These are phyloP conservation scores for Malacoraja senta DNA, from an alignment of 2,797 vertebrate species.

Conservation along the genomic window DNA sequence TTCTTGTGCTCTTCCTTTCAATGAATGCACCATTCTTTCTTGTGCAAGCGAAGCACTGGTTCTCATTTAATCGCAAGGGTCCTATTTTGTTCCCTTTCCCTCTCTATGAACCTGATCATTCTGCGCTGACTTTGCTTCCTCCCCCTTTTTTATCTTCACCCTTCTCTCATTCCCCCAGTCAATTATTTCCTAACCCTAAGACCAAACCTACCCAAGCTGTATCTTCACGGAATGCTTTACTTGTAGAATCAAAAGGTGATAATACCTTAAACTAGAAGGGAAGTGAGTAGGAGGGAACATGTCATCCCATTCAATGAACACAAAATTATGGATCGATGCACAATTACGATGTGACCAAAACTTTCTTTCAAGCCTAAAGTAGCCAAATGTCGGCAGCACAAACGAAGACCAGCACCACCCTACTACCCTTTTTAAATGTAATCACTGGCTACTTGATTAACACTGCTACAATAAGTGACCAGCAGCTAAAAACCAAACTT, in stretches of 20 bases:
- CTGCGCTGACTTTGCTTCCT: not conserved
- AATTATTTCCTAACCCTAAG: not conserved
- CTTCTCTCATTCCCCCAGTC: not conserved
- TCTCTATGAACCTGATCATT: not conserved
- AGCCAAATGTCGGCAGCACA: not conserved
- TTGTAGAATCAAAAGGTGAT: not conserved
- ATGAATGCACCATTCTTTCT: not conserved
- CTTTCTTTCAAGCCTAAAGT: not conserved
- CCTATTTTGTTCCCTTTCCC: not conserved
- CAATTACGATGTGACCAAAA: not conserved
- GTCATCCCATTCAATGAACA: not conserved
- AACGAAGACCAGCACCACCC: not conserved
- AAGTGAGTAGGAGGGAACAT: not conserved
- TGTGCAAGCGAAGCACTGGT: not conserved
- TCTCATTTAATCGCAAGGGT: not conserved
- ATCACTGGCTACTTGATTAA: not conserved
- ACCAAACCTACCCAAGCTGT: not conserved
- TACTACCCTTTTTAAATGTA: no score
- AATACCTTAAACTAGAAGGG: not conserved
- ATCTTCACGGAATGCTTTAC: not conserved
- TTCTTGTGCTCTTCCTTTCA: not conserved
- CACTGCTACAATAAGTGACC: not conserved
- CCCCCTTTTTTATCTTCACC: not conserved
- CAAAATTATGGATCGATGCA: not conserved
- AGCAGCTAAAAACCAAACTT: not conserved